Conservation (phyloP, 2,113 vertebrate species). For the Atlantisia rogersi region DNA sequence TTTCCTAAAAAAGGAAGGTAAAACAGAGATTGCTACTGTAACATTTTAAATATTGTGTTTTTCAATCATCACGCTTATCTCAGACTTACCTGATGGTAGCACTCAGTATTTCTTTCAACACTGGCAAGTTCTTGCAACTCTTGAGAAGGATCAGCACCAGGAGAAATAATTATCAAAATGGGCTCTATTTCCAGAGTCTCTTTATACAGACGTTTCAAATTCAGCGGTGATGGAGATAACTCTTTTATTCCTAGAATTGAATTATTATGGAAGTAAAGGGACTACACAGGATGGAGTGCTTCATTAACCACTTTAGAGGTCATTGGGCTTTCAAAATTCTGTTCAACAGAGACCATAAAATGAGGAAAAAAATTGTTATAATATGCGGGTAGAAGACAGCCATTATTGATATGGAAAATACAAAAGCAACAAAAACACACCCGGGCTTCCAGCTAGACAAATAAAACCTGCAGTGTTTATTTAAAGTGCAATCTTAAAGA, state of each 20-base stretch:
- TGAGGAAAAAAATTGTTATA: background rate
- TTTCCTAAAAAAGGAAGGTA: background rate
- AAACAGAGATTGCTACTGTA: background rate
- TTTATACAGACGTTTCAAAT: slow-evolving; percentile 87
- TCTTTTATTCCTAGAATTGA: slow-evolving; percentile 87
- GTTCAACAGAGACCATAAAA: background rate
- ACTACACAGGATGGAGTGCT: background rate
- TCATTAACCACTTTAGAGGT: background rate
- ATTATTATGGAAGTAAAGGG: slow-evolving; percentile 24
- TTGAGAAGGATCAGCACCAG: slow-evolving; percentile 96
- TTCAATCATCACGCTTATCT: background rate
- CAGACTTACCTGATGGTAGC: slow-evolving; percentile 88
- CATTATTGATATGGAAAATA: background rate
- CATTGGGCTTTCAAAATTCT: background rate
- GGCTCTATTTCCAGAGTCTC: slow-evolving; percentile 93
- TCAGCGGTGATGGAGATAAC: slow-evolving; percentile 89
- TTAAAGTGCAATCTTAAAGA: background rate
- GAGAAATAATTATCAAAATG: slow-evolving; percentile 94
- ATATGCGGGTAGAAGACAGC: background rate
- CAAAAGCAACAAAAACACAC: background rate
- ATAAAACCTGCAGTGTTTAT: background rate
- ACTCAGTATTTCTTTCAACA: slow-evolving; percentile 82
- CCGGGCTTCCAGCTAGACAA: background rate
- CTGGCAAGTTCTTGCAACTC: slow-evolving; percentile 92
- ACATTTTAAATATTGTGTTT: background rate